Evolutionary conservation across 2,797 vertebrate species (phyloP), one percentile per base, ranked within the genome.

Genomic region (Tarsius wallacei): DNA sequence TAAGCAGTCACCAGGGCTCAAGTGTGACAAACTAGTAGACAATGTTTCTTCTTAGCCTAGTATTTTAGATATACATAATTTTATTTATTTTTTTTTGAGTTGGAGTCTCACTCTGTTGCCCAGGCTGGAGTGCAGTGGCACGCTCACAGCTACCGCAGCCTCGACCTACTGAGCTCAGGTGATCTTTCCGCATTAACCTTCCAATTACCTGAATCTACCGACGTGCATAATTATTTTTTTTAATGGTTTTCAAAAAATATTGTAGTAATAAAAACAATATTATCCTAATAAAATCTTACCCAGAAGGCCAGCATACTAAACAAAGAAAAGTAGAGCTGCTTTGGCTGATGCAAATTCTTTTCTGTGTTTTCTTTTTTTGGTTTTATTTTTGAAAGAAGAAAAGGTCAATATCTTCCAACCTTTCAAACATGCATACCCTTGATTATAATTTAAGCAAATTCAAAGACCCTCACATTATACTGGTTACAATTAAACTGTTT

Each of bases 191-290:
- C 7, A 4, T 42, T 42, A 42, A 6, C 42, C 42, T 42, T 42
- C 42, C 42, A 42, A 42, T 42, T 42, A 42, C 5, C 42, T 42
- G 42, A 6, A 42, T 42, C 42, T 42, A 42, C 42, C 5, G 42
- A 6, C 42, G 42, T 42, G 42, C 42, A 42, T 4, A 42, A 42
- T 42, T 42, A 42, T 42, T 42, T 42, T 42, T 42, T 42, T 42
- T 4, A 42, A 42, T 81, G 4, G 11, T 19, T 42, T 90, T 85
- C 2, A 85, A 94, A 78, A 42, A n/a, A 42, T 74, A 77, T n/a
- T 94, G 91, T 66, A 81, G 28, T 53, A n/a, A 71, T 91, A 14
- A 93, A 77, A 84, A 77, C 80, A 70, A 16, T 61, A 57, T 33
- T 93, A 77, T 76, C 55, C 21, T 89, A 74, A 76, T 81, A 26